Conservation (phyloP, 2,888 invertebrate genomes). For the Heliconius charithonia region DNA sequence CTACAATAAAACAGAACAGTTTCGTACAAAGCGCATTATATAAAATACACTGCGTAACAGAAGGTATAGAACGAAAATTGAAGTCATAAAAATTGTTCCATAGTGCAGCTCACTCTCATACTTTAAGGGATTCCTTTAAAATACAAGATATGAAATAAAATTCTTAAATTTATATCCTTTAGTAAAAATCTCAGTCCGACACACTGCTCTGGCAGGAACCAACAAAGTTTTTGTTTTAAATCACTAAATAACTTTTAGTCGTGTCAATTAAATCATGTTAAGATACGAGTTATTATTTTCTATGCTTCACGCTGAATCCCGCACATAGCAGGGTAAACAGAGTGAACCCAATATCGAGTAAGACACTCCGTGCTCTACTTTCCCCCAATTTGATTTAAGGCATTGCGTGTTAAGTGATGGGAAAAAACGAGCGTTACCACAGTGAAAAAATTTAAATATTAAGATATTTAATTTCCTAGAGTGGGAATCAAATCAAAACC, state of each 20-base stretch:
- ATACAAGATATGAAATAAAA: slow-evolving; percentile 25
- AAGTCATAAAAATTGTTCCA: slow-evolving; percentile 62
- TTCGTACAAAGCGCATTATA: slow-evolving; percentile 33
- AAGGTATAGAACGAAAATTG: slow-evolving; percentile 54
- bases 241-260: not conserved
- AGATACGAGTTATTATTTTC: not conserved
- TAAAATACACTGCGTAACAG: slow-evolving; percentile 43
- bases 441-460: no score
- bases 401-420: no score
- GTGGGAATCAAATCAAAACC: no score
- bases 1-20: slow-evolving; percentile 31
- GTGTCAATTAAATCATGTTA: not conserved
- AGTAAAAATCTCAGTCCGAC: not conserved
- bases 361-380: no score
- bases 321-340: no score
- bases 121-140: slow-evolving; percentile 60
- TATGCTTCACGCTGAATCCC: not conserved
- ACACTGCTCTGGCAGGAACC: not conserved
- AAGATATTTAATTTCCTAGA: no score
- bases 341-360: no score
- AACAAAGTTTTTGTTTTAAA: not conserved
- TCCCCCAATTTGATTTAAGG: no score
- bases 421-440: no score
- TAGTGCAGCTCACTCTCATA: slow-evolving; percentile 59
- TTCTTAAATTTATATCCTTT: slow-evolving; percentile 11